Evolutionary conservation across 2,797 vertebrate species (phyloP), one percentile per base, ranked within the genome.

Genomic region (Scomberomorus guttatus): DNA sequence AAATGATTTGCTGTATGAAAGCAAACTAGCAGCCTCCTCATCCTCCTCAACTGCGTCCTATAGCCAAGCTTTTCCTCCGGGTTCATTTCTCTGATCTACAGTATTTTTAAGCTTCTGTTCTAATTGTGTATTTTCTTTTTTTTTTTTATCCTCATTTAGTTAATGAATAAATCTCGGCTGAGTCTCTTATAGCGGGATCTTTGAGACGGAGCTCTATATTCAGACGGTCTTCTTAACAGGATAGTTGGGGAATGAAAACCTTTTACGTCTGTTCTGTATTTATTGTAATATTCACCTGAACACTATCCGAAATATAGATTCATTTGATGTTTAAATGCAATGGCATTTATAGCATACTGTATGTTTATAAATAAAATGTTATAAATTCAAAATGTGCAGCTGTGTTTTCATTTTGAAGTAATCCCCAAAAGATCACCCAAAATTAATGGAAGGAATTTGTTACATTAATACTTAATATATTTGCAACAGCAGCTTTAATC

Each of bases 331-430:
- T 96, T 92, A 96, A 97, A 96, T 94, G 94, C 96, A 95, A 95
- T 92, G 90, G 95, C 97, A 91, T 98, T 99, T 98, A 96, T 97
- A 97, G 95, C 94, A 95, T 93, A 96, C 95, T 97, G 96, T 98
- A 97, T 97, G 97, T 99, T 99, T 98, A 96, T 99, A 98, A 99
- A 98, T 98, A 99, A 99, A 99, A 96, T 84, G 82, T 93, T 96
- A 87, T 93, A 96, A 95, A 92, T 85, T 79, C 13, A 42, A 73
- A 29, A 9, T 42, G 17, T 39, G 20, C 13, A 11, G 64, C 15
- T 72, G 72, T 63, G 46, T 59, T 42, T 24, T 5, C 7, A 0
- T 68, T 70, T 37, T 70, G 1, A 11, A 54, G 5, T 1, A 13
- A 57, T 5, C 0, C 22, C 12, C 2, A 11, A 17, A 57, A 13